These are phyloP conservation scores for Hypsopygia costalis DNA, from an alignment of 2,888 invertebrate genomes.

Conservation along the genomic window DNA sequence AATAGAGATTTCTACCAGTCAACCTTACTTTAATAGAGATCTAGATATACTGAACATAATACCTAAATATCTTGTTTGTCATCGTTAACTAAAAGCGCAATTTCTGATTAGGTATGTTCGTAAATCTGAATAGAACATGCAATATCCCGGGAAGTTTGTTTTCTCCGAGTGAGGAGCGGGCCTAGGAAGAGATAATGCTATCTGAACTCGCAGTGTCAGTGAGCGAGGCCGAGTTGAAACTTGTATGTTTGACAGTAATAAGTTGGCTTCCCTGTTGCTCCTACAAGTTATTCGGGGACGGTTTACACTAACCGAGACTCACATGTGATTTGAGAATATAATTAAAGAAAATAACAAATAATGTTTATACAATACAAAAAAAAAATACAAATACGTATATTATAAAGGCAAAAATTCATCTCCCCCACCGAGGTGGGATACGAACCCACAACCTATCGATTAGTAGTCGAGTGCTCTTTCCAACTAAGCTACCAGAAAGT, in stretches of 20 bases:
- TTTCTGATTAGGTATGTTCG: neutral
- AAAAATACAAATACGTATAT: too few species aligned
- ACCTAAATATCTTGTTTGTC: neutral
- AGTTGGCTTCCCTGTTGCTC: slow-evolving; percentile 36
- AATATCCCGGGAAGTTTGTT: neutral
- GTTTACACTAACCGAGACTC: slow-evolving; percentile 2
- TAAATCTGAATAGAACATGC: neutral
- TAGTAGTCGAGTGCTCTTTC: too few species aligned
- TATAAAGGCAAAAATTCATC: too few species aligned
- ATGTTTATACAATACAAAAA: too few species aligned
- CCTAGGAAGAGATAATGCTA: slow-evolving; percentile 42
- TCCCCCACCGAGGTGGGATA: too few species aligned
- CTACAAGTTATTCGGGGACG: slow-evolving; percentile 16
- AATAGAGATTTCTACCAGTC: too few species aligned
- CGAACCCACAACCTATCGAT: too few species aligned
- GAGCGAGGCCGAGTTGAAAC: slow-evolving; percentile 32
- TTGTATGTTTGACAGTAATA: slow-evolving; percentile 62
- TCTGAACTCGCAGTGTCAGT: slow-evolving; percentile 50
- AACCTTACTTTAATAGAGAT: too few species aligned
- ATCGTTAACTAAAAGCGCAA: neutral
- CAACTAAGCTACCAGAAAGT: too few species aligned
- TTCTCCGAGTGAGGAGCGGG: neutral
- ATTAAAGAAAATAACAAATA: too few species aligned
- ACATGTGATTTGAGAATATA: too few species aligned
- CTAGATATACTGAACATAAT: too few species aligned